Evolutionary conservation across 1,140 invertebrate genomes (phyloP).

Genomic region (Meteorus sp.): DNA sequence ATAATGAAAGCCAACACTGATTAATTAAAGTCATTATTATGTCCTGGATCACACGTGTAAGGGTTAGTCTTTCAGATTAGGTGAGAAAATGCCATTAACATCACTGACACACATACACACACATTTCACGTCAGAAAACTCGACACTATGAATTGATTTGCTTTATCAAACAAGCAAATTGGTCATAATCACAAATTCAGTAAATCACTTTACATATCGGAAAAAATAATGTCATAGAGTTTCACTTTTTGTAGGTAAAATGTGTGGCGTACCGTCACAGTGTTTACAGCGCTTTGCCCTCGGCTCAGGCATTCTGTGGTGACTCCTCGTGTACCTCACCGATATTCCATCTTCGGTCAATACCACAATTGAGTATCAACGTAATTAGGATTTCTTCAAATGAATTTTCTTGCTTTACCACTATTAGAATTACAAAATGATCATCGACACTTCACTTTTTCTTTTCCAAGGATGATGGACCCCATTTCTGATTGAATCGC

Average conservation of each 20-base stretch:
- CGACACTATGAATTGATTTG: neutral
- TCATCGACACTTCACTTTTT: constrained; percentile 5
- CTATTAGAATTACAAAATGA: neutral
- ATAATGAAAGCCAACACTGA: too few relatives aligned
- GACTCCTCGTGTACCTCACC: constrained; percentile 57
- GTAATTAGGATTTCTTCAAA: neutral
- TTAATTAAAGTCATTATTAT: neutral
- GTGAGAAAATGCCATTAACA: neutral
- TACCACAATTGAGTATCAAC: constrained; percentile 8
- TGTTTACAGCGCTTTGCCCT: constrained; percentile 61
- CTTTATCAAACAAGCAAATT: neutral
- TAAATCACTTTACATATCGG: too few relatives aligned
- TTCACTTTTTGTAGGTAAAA: too few relatives aligned
- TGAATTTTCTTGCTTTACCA: neutral
- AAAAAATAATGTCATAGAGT: too few relatives aligned
- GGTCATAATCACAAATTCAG: neutral
- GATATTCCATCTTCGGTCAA: constrained; percentile 53
- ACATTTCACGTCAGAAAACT: neutral
- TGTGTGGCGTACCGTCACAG: constrained; percentile 60
- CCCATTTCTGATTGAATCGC: too few relatives aligned
- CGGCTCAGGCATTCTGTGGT: constrained; percentile 61
- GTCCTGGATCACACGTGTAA: neutral
- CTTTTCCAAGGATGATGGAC: too few relatives aligned
- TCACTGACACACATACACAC: neutral
- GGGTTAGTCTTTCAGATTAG: constrained; percentile 3